Conservation (phyloP, 2,888 invertebrate genomes). For the Podabrus alpinus region DNA sequence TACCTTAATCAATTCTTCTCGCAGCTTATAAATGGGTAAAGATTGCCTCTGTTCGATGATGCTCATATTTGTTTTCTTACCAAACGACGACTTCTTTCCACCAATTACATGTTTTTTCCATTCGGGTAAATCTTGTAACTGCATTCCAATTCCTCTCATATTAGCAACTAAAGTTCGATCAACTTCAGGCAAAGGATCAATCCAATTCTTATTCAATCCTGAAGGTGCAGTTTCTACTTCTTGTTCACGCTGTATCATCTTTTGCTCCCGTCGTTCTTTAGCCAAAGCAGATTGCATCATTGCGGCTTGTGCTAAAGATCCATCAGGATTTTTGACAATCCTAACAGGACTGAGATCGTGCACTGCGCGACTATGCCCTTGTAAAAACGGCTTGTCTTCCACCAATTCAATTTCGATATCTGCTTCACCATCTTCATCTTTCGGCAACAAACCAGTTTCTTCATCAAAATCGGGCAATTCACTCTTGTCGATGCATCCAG, state of each 20-base stretch:
- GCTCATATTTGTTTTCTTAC: slow-evolving; percentile 93
- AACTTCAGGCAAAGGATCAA: slow-evolving; percentile 89
- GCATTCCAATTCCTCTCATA: slow-evolving; percentile 81
- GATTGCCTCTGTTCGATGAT: slow-evolving; percentile 94
- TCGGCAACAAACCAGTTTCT: slow-evolving; percentile 89
- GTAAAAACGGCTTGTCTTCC: slow-evolving; percentile 97
- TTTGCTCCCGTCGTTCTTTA: slow-evolving; percentile 94
- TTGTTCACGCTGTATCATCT: slow-evolving; percentile 92
- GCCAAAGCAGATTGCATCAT: slow-evolving; percentile 99
- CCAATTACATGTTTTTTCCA: slow-evolving; percentile 99
- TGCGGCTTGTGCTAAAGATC: slow-evolving; percentile 96
- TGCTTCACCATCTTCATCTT: slow-evolving; percentile 93
- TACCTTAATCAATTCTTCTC: slow-evolving; percentile 91
- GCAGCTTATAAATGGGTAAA: slow-evolving; percentile 93
- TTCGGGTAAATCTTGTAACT: slow-evolving; percentile 92
- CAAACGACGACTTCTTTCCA: slow-evolving; percentile 96
- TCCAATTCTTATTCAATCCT: slow-evolving; percentile 91
- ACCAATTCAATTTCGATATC: slow-evolving; percentile 98
- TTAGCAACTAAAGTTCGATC: slow-evolving; percentile 76
- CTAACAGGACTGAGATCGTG: slow-evolving; percentile 92
- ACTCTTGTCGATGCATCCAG: slow-evolving; percentile 87
- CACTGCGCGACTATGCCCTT: slow-evolving; percentile 88
- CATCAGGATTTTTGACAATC: slow-evolving; percentile 99
- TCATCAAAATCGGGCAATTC: slow-evolving; percentile 98
- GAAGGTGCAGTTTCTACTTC: slow-evolving; percentile 86